Percentiles rank a stretch among this genome's conserved stretches.
Evolutionary conservation across 1,140 invertebrate genomes (phyloP).

Genomic region (Aricia agestis): DNA sequence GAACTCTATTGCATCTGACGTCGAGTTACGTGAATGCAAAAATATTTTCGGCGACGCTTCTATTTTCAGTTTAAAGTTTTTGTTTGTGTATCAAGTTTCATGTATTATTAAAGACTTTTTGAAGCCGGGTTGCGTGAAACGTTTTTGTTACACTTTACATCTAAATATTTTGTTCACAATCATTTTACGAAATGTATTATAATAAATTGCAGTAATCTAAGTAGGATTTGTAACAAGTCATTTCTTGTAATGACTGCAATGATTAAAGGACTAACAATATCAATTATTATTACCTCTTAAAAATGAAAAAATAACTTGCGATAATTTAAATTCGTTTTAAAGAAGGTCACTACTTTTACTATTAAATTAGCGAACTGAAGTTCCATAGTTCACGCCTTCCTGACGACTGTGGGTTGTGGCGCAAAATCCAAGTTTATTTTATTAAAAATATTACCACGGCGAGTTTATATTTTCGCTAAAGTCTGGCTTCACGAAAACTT

Average conservation of each 20-base stretch:
- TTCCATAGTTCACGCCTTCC: background rate
- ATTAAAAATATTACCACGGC: conserved; percentile 39
- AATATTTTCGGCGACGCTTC: conserved; percentile 6
- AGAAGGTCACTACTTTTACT: background rate
- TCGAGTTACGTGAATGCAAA: conserved; percentile 9
- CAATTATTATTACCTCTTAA: background rate
- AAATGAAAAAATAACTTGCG: background rate
- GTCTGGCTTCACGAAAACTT: conserved; percentile 40
- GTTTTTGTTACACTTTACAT: too few species aligned
- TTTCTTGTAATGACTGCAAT: too few species aligned
- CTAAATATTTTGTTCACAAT: too few species aligned
- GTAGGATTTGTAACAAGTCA: too few species aligned
- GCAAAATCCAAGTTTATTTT: conserved; percentile 14
- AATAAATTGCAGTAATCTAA: too few species aligned
- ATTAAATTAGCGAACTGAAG: background rate
- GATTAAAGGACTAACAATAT: too few species aligned
- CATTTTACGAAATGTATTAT: too few species aligned
- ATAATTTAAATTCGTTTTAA: background rate
- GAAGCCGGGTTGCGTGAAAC: background rate
- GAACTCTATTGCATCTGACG: conserved; percentile 2
- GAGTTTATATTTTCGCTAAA: conserved; percentile 42
- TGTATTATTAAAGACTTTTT: background rate
- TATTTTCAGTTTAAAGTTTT: conserved; percentile 11
- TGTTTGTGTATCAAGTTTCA: background rate
- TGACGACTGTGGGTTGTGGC: background rate